phyloP scores from a whole-genome alignment of 2,888 invertebrate species.

The Seira ritae region DNA sequence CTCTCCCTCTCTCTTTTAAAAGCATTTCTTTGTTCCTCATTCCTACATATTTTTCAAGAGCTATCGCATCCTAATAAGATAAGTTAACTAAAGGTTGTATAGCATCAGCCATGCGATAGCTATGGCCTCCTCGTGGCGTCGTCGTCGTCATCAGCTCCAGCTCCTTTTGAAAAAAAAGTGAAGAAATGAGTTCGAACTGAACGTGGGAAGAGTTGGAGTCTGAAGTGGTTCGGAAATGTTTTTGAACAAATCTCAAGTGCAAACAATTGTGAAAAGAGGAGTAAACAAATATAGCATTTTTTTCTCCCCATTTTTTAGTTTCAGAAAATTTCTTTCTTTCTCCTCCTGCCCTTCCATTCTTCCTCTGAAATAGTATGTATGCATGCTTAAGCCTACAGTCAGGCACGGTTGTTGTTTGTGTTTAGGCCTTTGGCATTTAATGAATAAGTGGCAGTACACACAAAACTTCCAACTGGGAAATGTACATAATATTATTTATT shows the following conservation, averaged over 20 bases:
- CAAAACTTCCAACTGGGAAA: neutral
- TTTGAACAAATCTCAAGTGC: constrained; percentile 58
- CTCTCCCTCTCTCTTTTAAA: constrained; percentile 44
- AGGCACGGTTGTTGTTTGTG: no score
- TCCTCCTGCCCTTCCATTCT: neutral
- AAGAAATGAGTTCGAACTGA: constrained; percentile 33
- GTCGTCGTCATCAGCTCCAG: neutral
- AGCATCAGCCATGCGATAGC: no score
- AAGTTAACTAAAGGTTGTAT: neutral
- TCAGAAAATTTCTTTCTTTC: neutral
- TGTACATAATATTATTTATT: neutral
- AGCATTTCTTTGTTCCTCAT: constrained; percentile 62
- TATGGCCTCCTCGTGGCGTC: no score
- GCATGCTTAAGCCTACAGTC: no score
- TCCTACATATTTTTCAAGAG: neutral
- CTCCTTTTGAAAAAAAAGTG: constrained; percentile 30
- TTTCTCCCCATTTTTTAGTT: constrained; percentile 12
- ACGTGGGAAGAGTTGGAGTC: neutral
- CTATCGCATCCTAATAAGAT: neutral
- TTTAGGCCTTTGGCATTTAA: constrained; percentile 1
- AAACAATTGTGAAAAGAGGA: constrained; percentile 38
- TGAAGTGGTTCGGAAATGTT: constrained; percentile 31
- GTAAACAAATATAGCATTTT: constrained; percentile 6
- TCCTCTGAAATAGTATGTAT: no score
- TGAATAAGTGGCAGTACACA: neutral